A percentile compares a stretch with the other conserved stretches of the same genome.
These are phyloP conservation scores for Aquatica leii DNA, from an alignment of 2,888 invertebrate genomes.

Conservation along the genomic window DNA sequence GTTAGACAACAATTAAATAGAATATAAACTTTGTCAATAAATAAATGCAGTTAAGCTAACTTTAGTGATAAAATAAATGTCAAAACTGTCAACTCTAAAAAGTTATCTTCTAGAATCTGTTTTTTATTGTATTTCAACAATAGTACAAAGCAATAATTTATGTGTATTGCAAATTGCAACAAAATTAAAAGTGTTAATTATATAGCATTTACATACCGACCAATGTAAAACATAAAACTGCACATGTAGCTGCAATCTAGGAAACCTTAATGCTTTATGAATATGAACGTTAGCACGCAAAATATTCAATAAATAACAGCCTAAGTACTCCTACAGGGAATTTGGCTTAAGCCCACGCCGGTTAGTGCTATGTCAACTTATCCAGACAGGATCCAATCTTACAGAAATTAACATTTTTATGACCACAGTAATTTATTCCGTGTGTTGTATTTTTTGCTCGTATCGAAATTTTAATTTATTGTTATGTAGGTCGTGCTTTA, in stretches of 20 bases:
- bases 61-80: no score
- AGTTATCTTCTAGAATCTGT: no score
- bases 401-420: constrained; percentile 37
- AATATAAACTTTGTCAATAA: no score
- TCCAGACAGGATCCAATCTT: constrained; percentile 30
- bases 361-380: constrained; percentile 31
- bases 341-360: constrained; percentile 40
- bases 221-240: constrained; percentile 11
- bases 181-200: no score
- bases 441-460: constrained; percentile 23
- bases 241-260: constrained; percentile 21
- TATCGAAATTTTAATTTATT: constrained; percentile 31
- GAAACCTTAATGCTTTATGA: constrained; percentile 24
- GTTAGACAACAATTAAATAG: no score
- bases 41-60: no score
- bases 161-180: no score
- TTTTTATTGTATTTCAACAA: no score
- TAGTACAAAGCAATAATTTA: no score
- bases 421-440: constrained; percentile 32
- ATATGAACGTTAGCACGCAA: constrained; percentile 37
- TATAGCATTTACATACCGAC: no score
- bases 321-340: constrained; percentile 42
- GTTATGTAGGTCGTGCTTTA: constrained; percentile 31
- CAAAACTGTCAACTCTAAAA: no score
- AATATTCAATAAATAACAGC: constrained; percentile 46